A percentile compares a stretch with the other conserved stretches of the same genome.
Evolutionary conservation across 1,140 invertebrate genomes (phyloP).

Genomic region (Drosophila suzukii): DNA sequence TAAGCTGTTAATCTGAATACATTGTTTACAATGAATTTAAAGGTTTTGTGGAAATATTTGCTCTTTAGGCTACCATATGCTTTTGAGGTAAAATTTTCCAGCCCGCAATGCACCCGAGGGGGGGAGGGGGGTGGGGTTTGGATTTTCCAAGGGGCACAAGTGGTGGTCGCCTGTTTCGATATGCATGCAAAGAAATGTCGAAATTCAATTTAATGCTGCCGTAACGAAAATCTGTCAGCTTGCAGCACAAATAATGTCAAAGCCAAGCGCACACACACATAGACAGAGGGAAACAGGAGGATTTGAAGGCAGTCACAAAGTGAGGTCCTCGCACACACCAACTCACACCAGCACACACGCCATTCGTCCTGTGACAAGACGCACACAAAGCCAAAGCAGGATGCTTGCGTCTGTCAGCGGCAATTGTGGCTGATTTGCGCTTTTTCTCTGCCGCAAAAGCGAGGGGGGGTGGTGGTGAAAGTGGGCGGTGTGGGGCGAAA

Average conservation of each 20-base stretch:
- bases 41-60: neutral
- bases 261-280: slow-evolving; percentile 55
- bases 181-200: slow-evolving; percentile 78
- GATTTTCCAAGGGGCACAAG: neutral
- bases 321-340: slow-evolving; percentile 31
- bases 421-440: slow-evolving; percentile 81
- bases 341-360: slow-evolving; percentile 24
- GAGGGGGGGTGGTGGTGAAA: neutral
- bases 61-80: neutral
- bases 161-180: slow-evolving; percentile 15
- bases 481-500: neutral
- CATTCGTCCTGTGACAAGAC: slow-evolving; percentile 36
- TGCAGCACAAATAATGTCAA: slow-evolving; percentile 81
- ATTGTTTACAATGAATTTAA: neutral
- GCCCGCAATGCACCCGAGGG: neutral
- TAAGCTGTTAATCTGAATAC: neutral
- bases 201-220: slow-evolving; percentile 82
- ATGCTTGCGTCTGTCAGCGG: slow-evolving; percentile 77
- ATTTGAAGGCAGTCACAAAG: slow-evolving; percentile 36
- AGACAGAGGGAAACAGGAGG: slow-evolving; percentile 8
- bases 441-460: slow-evolving; percentile 53
- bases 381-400: slow-evolving; percentile 63
- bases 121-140: neutral
- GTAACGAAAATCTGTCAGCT: slow-evolving; percentile 78
- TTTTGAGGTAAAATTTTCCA: neutral